Conservation (phyloP, 2,888 invertebrate species). For the Andrena camellia region DNA sequence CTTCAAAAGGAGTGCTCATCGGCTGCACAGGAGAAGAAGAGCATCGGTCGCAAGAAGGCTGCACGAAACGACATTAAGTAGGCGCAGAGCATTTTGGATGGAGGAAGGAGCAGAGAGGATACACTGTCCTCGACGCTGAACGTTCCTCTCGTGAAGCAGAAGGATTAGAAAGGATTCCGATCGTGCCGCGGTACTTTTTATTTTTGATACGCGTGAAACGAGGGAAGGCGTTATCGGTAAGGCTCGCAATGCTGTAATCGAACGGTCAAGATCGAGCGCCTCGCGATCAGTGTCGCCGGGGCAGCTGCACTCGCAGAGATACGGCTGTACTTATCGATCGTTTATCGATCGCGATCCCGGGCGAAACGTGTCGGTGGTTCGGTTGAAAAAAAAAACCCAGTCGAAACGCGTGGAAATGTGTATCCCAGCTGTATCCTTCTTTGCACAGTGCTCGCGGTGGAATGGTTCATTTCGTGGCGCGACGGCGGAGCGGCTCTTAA, state of each 20-base stretch:
- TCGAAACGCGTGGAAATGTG: background rate
- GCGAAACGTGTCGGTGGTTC: background rate
- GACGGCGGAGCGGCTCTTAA: too few species aligned
- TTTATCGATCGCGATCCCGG: slow-evolving; percentile 17
- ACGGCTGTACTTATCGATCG: background rate
- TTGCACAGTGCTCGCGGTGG: too few species aligned
- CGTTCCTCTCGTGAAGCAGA: background rate
- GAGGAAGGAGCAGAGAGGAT: background rate
- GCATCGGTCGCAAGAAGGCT: background rate
- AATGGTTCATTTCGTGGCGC: too few species aligned
- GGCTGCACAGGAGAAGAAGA: slow-evolving; percentile 35
- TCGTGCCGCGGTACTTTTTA: background rate
- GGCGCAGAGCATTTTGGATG: too few species aligned
- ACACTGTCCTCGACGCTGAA: background rate
- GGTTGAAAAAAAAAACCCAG: background rate
- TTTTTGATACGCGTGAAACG: background rate
- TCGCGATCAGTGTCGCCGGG: slow-evolving; percentile 7
- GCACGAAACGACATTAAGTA: background rate
- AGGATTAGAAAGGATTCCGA: background rate
- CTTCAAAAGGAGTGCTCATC: slow-evolving; percentile 60
- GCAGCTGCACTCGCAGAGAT: slow-evolving; percentile 10
- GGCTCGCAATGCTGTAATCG: slow-evolving; percentile 25
- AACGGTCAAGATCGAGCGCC: slow-evolving; percentile 25
- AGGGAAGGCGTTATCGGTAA: slow-evolving; percentile 29
- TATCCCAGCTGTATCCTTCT: background rate